Conservation (phyloP, 2,797 vertebrate species). For the Pipistrellus pygmaeus region DNA sequence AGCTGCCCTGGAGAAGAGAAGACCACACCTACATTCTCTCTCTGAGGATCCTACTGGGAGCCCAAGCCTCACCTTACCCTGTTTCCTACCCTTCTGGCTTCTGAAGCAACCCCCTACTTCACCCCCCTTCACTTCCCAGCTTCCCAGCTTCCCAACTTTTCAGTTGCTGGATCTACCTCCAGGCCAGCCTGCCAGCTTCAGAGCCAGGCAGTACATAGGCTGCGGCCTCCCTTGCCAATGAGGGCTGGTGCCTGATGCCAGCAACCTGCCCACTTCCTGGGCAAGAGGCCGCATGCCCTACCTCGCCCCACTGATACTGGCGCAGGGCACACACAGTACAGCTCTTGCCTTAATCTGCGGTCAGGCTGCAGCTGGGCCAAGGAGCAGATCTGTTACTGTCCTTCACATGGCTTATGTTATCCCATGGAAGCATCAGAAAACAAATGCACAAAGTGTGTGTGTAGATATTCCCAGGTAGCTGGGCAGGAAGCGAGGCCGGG, state of each 20-base stretch:
- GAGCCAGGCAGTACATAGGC: not conserved
- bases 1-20: not conserved
- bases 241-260: not conserved
- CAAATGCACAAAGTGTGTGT: not conserved
- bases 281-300: rapidly evolving
- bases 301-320: rapidly evolving
- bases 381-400: not conserved
- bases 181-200: not conserved
- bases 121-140: not conserved
- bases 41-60: not conserved
- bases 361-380: not conserved
- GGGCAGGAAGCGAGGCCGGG: not conserved
- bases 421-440: not conserved
- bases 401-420: not conserved
- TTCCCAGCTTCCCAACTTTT: not conserved
- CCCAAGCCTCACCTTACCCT: not conserved
- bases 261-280: not conserved
- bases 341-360: not conserved
- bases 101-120: not conserved
- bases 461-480: not conserved
- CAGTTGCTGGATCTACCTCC: not conserved
- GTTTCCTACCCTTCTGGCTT: not conserved
- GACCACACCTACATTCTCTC: not conserved
- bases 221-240: not conserved
- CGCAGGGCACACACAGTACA: not conserved